Evolutionary conservation across 1,140 invertebrate genomes (phyloP), one percentile per base, ranked within the genome.

Genomic region (Drosophila mauritiana): DNA sequence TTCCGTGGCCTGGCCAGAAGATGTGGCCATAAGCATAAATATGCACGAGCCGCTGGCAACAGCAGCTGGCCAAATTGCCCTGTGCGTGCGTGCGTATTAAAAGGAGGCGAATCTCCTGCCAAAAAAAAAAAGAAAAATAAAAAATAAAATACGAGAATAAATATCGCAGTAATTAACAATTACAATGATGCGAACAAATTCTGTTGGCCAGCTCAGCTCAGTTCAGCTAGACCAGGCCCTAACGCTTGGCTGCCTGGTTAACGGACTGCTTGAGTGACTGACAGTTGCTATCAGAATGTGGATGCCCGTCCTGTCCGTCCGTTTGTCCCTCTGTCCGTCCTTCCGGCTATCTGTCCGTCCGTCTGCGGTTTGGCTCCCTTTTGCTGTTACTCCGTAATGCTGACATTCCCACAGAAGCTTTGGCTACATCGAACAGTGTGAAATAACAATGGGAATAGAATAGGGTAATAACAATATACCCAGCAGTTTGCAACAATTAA

Each of bases 81-180:
- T 37, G 51, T 72, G 72, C 69, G 81, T 85, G 81, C 61, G 82
- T 79, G 62, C 55, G 45, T 58, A 57, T 56, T 57, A 40, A 45
- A 58, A 42, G 39, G 22, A 25, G n/a, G 20, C 12, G 34, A 36
- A 22, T 40, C 39, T n/a, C 12, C 11, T 15, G 27, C 2, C 22
- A 13, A n/a, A 11, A 11, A 12, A 40, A 12, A 8, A 22, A 4
- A 13, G 12, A 10, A 13, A 7, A 4, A 8, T 17, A 36, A 15
- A 65, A 39, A 31, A 39, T 13, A 45, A 40, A 45, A 45, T 5
- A 45, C 40, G 57, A 58, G 59, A 57, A 78, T 67, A 80, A 77
- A 79, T 80, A 78, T 83, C 63, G 27, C 43, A 78, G 84, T 88
- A 88, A 88, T 88, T 88, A 88, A 88, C 83, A 88, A 88, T 89